A percentile compares a stretch with the other conserved stretches of the same genome.
phyloP scores from a whole-genome alignment of 2,797 vertebrate species.

The Acanthurus leucopareius region DNA sequence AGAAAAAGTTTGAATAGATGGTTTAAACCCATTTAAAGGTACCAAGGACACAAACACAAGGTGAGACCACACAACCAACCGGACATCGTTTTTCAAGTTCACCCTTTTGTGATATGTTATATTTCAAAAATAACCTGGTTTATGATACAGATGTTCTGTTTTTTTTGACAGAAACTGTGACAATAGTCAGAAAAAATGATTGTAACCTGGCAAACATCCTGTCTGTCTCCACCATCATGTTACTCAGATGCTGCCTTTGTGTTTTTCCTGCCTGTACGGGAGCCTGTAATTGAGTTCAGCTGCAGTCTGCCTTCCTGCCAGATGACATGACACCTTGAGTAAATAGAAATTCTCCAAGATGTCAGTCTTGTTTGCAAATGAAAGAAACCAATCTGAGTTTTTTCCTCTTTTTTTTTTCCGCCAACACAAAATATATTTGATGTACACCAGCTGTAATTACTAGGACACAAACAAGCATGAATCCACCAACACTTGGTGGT shows the following conservation, averaged over 20 bases:
- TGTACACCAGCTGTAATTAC: constrained; percentile 48
- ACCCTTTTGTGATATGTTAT: neutral
- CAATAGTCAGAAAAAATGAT: neutral
- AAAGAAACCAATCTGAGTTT: constrained; percentile 50
- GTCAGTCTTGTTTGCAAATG: constrained; percentile 61
- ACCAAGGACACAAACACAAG: neutral
- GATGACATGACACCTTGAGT: constrained; percentile 58
- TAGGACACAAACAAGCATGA: constrained; percentile 34
- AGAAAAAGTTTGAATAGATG: neutral
- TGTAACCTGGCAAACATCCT: constrained; percentile 19
- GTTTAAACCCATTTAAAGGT: neutral
- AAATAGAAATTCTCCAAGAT: constrained; percentile 59
- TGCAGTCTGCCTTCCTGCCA: constrained; percentile 41
- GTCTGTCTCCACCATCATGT: constrained; percentile 24
- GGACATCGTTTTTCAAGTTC: neutral
- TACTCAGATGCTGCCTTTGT: constrained; percentile 45
- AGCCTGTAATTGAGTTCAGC: constrained; percentile 69
- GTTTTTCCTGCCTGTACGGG: constrained; percentile 12
- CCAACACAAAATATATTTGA: constrained; percentile 38
- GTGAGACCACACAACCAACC: neutral
- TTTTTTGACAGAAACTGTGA: neutral
- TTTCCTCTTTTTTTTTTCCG: neutral
- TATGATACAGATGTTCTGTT: neutral
- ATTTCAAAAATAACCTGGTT: constrained; percentile 2
- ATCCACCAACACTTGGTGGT: constrained; percentile 22